A percentile compares a stretch with the other conserved stretches of the same genome.
phyloP scores from a whole-genome alignment of 1,140 invertebrate genomes.

The Tigriopus japonicus region DNA sequence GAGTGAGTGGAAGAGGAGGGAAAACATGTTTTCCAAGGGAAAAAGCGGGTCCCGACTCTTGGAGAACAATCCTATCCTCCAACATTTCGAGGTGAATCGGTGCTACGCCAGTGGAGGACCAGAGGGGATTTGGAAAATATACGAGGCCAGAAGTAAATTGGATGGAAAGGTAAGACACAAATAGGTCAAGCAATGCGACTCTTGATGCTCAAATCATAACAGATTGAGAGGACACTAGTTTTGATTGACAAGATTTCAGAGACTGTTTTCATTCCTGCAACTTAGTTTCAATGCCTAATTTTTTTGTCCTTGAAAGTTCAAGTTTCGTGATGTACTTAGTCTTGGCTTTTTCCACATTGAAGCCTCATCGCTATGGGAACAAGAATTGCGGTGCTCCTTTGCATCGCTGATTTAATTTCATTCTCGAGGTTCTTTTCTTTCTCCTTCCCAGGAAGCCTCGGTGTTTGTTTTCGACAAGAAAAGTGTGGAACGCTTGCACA shows the following conservation, averaged over 20 bases:
- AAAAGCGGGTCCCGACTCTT: not conserved
- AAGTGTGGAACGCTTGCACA: constrained; percentile 78
- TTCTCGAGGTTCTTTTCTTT: constrained; percentile 20
- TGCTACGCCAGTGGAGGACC: not conserved
- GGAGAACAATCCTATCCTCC: constrained; percentile 4
- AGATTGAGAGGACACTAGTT: too few relatives aligned
- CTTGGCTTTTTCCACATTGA: too few relatives aligned
- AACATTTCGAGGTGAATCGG: not conserved
- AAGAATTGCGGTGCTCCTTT: too few relatives aligned
- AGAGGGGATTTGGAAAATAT: not conserved
- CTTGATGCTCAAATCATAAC: too few relatives aligned
- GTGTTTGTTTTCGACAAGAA: constrained; percentile 90
- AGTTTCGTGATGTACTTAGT: too few relatives aligned
- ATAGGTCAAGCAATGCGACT: too few relatives aligned
- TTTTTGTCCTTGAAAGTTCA: too few relatives aligned
- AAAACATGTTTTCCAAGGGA: constrained; percentile 4
- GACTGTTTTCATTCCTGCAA: too few relatives aligned
- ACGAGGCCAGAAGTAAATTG: not conserved
- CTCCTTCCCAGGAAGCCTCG: constrained; percentile 60
- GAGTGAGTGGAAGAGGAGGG: not conserved
- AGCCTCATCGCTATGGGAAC: too few relatives aligned
- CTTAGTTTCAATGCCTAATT: too few relatives aligned
- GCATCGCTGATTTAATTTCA: too few relatives aligned
- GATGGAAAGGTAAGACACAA: not conserved
- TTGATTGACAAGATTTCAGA: too few relatives aligned